Base-by-base conservation (phyloP, 30 jellyfish, hydroid and myxozoan species). In the Hydractinia symbiolongicarpus region DNA sequence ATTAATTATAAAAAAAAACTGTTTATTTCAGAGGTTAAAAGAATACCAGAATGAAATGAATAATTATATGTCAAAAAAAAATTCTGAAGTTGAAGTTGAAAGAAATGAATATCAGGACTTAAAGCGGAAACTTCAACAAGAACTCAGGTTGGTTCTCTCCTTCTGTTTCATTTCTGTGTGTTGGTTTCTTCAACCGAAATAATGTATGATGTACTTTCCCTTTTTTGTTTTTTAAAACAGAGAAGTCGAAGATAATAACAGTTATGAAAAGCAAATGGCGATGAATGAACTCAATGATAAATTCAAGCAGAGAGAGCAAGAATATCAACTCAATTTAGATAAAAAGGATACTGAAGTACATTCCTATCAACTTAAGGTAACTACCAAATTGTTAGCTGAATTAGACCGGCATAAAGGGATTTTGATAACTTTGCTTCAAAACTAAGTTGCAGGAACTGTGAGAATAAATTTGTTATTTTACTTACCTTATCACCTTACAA, bases 271-370 rank as follows among this genome's bases (percentile, higher is more conserved):
- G 56, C 80, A 85, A 19, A 69, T 74, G 52, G 20, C 76, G 61
- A 75, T 87, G 72, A 54, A 80, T 87, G 91, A 87, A 69, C 82
- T 87, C 71, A 88, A 87, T 56, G 91, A 87, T 60, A 77, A 81
- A 56, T 53, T 55, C 54, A 82, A 71, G 56, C 79, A 75, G 54
- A 87, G 67, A 60, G 95, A 87, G 20, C 81, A 50, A 9, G 95
- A 87, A 62, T 56, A 16, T 53, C 66, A 61, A 49, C 44, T 21
- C 14, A 87, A 55, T 17, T 52, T 87, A n/a, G 91, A 81, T 64
- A 88, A 87, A 50, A 19, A 73, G 78, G 80, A 71, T 15, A 3
- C 80, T 7, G 60, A 71, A 71, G 50, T 71, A 6, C 60, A 71
- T 71, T 71, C 80, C 68, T 71, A n/a, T 7, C 53, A n/a, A 71